Base-by-base conservation (phyloP, 2,797 vertebrate species). In the Argyrosomus regius region DNA sequence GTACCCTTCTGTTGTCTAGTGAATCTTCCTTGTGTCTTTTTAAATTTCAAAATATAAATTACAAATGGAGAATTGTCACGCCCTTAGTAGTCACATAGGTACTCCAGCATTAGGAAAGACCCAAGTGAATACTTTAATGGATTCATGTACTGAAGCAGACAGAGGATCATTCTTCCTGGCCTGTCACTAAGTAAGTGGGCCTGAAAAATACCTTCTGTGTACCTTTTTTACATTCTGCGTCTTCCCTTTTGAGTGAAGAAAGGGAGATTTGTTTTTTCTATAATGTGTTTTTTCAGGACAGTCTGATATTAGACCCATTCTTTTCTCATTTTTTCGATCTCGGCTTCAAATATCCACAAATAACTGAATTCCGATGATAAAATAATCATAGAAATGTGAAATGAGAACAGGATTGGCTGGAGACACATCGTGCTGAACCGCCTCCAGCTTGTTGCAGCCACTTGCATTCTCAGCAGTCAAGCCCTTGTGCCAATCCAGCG, bases 401-500 rank as follows among this genome's bases (percentile, higher is more conserved):
- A 28, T 41, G 12, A 60, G 57, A 77, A 31, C 31, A 35, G 26
- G 10, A n/a, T 20, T 26, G 12, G 10, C 8, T 17, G 0, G 28
- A 31, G 50, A 41, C 5, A 20, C 20, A 46, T 61, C 49, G 18
- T 50, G 50, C 65, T 69, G 24, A 81, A 63, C 10, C 22, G 60
- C 41, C 20, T 49, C 28, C 1, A 3, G 5, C 14, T 65, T n/a
- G 16, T 22, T 41, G 46, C 43, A 28, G 16, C 18, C 50, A 48
- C 61, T 11, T 80, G 28, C 35, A 61, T 68, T 87, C 75, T 70
- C 84, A 85, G 81, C 82, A 84, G 54, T 62, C 18, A 61, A 78
- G 39, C 71, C 53, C 7, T 61, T n/a, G 41, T 87, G 72, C 68
- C 76, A 78, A 24, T 81, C 53, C 75, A 77, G 84, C 35, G 28